A percentile compares a stretch with the other conserved stretches of the same genome.
These are phyloP conservation scores for Peromyscus melanophrys DNA, from an alignment of 2,797 vertebrate genomes.

Conservation along the genomic window DNA sequence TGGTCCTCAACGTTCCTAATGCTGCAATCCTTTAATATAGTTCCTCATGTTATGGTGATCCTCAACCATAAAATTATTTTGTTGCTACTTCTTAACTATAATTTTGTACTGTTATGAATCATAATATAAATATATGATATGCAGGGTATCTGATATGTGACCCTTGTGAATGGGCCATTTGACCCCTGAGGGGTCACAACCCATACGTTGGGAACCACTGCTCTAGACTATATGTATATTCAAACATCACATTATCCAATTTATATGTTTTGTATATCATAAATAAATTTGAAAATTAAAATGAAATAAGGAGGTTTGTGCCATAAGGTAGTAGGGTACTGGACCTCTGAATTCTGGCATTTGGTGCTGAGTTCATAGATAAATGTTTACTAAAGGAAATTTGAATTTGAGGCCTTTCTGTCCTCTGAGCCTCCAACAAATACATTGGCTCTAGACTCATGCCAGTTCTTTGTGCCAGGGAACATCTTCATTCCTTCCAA, in stretches of 20 bases:
- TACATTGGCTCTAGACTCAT: not conserved
- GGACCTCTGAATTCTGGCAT: not conserved
- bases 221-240: not conserved
- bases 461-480: not conserved
- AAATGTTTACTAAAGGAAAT: not conserved
- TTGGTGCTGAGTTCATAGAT: not conserved
- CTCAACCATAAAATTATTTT: not conserved
- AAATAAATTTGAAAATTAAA: not conserved
- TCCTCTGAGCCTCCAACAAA: not conserved
- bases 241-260: not conserved
- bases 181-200: not conserved
- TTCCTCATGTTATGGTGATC: not conserved
- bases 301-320: not conserved
- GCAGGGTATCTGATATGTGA: not conserved
- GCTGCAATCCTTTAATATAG: not conserved
- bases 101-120: not conserved
- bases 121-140: not conserved
- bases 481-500: not conserved
- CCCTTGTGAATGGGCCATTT: not conserved
- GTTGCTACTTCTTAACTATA: not conserved
- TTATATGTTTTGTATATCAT: not conserved
- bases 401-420: slow-evolving; percentile 19
- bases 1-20: not conserved
- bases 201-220: not conserved
- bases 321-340: not conserved